Percentiles rank a stretch among this genome's conserved stretches.
These are phyloP conservation scores for Nymphalis polychloros DNA, from an alignment of 2,888 invertebrate genomes.

Conservation along the genomic window DNA sequence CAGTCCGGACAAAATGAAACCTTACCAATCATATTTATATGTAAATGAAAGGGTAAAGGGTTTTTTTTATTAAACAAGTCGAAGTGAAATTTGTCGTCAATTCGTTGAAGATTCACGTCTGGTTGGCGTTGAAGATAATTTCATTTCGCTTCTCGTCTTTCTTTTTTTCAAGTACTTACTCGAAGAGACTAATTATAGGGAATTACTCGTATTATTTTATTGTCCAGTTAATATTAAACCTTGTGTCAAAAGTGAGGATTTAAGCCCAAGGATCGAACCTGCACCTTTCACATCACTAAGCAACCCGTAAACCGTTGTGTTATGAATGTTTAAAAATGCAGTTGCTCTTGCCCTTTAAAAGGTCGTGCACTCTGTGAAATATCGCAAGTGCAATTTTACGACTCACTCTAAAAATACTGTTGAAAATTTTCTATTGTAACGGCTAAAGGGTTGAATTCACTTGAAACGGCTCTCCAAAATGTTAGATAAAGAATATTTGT, in stretches of 20 bases:
- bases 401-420: conserved; percentile 5
- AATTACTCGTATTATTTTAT: too few relatives aligned
- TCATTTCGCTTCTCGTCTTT: conserved; percentile 9
- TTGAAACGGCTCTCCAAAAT: neutral
- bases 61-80: conserved; percentile 41
- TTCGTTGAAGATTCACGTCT: conserved; percentile 37
- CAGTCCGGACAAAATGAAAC: conserved; percentile 27
- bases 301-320: too few relatives aligned
- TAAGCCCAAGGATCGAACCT: too few relatives aligned
- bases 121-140: conserved; percentile 33
- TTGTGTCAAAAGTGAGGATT: too few relatives aligned
- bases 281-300: too few relatives aligned
- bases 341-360: conserved; percentile 11
- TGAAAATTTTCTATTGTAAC: conserved; percentile 6
- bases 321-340: too few relatives aligned
- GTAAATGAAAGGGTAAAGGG: conserved; percentile 44
- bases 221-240: too few relatives aligned
- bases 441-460: conserved; percentile 3
- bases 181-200: too few relatives aligned
- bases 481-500: neutral
- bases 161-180: neutral
- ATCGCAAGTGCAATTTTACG: conserved; percentile 12
- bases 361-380: conserved; percentile 1
- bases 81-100: conserved; percentile 35
- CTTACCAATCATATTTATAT: conserved; percentile 49